These are phyloP conservation scores for Apamea sordens DNA, from an alignment of 2,888 invertebrate genomes.

Conservation along the genomic window DNA sequence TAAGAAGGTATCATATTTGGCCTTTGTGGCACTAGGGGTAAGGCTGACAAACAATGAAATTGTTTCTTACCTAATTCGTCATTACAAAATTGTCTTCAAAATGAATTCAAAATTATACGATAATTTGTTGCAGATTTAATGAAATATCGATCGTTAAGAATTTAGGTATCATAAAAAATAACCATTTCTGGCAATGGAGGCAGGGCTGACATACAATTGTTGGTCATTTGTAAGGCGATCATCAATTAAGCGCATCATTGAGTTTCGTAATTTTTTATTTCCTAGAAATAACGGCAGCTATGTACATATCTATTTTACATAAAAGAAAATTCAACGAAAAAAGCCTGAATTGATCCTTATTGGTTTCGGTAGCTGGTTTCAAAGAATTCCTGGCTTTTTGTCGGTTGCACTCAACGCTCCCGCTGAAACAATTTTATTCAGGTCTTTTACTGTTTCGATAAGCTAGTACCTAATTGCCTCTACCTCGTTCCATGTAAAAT, in stretches of 20 bases:
- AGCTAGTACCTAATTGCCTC: background rate
- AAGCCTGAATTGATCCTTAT: slow-evolving; percentile 11
- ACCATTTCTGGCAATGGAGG: background rate
- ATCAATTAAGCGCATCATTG: background rate
- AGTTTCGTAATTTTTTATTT: background rate
- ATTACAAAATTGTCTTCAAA: background rate
- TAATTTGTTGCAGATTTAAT: background rate
- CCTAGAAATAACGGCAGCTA: background rate
- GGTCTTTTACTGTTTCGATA: slow-evolving; percentile 9
- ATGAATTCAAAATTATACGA: background rate
- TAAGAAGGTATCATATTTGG: background rate
- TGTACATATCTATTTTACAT: background rate
- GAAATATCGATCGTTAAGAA: background rate
- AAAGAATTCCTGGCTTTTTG: slow-evolving; percentile 45
- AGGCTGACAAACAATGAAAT: background rate
- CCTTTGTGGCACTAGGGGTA: background rate
- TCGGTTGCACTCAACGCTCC: slow-evolving; percentile 19
- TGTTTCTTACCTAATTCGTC: background rate
- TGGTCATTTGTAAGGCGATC: background rate
- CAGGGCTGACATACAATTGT: background rate
- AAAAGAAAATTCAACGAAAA: slow-evolving; percentile 18
- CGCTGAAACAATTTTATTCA: slow-evolving; percentile 25
- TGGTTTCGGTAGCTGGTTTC: slow-evolving; percentile 7
- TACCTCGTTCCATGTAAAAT: background rate
- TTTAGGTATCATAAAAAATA: background rate